Percentiles rank a stretch among this genome's conserved stretches.
These are phyloP conservation scores for Lasioglossum pauxillum DNA, from an alignment of 2,888 invertebrate genomes.

Conservation along the genomic window DNA sequence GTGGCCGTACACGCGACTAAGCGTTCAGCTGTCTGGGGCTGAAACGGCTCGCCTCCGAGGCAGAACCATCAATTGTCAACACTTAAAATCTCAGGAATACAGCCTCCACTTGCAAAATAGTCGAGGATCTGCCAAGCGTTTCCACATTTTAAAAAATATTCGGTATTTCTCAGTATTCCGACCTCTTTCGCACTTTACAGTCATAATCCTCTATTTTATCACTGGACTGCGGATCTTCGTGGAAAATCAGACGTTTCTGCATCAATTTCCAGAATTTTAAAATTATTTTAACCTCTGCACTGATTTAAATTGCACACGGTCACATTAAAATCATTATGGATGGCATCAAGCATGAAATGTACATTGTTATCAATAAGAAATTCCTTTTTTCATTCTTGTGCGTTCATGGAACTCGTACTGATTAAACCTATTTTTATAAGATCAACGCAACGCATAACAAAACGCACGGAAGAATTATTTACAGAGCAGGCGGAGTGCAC, in stretches of 20 bases:
- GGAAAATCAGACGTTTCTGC: too few species aligned
- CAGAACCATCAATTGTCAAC: conserved; percentile 11
- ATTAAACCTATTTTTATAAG: too few species aligned
- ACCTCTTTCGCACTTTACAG: neutral
- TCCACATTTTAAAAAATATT: neutral
- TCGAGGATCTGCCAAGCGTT: neutral
- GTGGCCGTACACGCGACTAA: neutral
- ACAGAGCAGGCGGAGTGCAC: neutral
- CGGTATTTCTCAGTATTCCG: neutral
- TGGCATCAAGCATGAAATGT: too few species aligned
- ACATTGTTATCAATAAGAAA: too few species aligned
- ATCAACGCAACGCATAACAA: neutral
- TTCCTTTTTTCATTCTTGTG: too few species aligned
- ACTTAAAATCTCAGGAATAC: neutral
- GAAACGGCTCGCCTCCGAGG: neutral
- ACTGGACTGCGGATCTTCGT: too few species aligned
- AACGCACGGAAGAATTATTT: neutral
- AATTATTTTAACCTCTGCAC: too few species aligned
- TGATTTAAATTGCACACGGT: too few species aligned
- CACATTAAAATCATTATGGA: too few species aligned
- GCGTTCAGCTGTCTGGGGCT: neutral
- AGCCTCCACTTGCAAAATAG: neutral
- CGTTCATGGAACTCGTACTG: neutral
- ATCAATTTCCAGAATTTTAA: too few species aligned
- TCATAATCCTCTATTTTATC: neutral